Evolutionary conservation across 1,140 invertebrate genomes (phyloP).

Genomic region (Kradibia gibbosae): DNA sequence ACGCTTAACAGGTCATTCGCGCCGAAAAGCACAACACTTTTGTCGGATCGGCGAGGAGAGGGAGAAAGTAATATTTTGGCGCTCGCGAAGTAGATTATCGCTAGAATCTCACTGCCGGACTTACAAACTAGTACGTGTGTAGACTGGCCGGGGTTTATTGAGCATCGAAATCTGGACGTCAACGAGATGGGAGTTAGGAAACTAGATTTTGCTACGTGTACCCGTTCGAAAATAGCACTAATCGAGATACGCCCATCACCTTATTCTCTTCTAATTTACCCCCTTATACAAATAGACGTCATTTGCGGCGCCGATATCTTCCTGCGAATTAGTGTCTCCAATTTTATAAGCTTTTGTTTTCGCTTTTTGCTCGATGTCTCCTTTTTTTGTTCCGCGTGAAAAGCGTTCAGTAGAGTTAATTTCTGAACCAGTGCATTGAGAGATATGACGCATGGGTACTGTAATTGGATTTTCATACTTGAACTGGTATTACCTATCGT

Average conservation of each 20-base stretch:
- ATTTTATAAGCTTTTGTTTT: neutral
- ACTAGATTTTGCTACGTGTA: conserved; percentile 31
- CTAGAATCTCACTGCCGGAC: conserved; percentile 35
- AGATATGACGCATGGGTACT: neutral
- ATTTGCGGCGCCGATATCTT: neutral
- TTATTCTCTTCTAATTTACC: conserved; percentile 38
- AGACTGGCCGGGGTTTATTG: neutral
- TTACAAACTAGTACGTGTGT: neutral
- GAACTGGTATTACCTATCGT: neutral
- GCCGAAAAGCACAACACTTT: conserved; percentile 24
- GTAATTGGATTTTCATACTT: neutral
- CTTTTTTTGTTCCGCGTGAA: no score
- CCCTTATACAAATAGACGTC: conserved; percentile 6
- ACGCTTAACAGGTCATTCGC: conserved; percentile 47
- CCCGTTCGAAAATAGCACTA: conserved; percentile 32
- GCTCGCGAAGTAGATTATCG: conserved; percentile 47
- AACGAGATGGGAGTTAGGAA: conserved; percentile 43
- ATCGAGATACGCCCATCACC: conserved; percentile 27
- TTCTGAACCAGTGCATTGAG: neutral
- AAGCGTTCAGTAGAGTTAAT: neutral
- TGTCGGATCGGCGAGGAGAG: neutral
- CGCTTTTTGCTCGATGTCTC: neutral
- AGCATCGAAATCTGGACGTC: conserved; percentile 38
- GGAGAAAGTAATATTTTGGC: conserved; percentile 35
- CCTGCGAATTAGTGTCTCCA: conserved; percentile 8